A percentile compares a stretch with the other conserved stretches of the same genome.
Evolutionary conservation across 2,113 vertebrate species (phyloP).

Genomic region (Paralichthys olivaceus): DNA sequence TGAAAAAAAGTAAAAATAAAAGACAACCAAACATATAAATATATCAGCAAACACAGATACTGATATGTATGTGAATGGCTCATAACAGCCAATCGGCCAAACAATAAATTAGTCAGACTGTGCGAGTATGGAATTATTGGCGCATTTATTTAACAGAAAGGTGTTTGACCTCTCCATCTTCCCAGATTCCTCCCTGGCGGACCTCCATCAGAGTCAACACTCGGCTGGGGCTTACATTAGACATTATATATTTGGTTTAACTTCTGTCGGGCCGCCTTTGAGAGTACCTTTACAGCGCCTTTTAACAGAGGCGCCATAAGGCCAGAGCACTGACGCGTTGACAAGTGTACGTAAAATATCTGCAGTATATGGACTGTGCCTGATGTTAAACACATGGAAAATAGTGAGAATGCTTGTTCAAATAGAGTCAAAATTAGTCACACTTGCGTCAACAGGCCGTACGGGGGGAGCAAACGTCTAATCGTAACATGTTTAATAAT

Average conservation of each 20-base stretch:
- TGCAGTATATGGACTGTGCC: slow-evolving; percentile 25
- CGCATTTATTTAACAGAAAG: slow-evolving; percentile 30
- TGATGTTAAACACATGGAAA: slow-evolving; percentile 49
- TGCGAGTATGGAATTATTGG: slow-evolving; percentile 27
- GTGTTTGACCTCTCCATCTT: slow-evolving; percentile 21
- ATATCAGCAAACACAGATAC: no score
- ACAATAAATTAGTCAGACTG: no score
- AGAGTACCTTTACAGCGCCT: slow-evolving; percentile 41
- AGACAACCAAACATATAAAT: no score
- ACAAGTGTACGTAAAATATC: slow-evolving; percentile 13
- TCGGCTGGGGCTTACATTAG: slow-evolving; percentile 19
- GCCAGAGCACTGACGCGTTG: slow-evolving; percentile 16
- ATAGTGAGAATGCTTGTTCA: slow-evolving; percentile 39
- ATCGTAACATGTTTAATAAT: slow-evolving; percentile 45
- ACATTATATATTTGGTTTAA: slow-evolving; percentile 33
- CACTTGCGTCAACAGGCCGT: slow-evolving; percentile 36
- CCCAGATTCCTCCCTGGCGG: slow-evolving; percentile 23
- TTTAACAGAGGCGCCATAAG: slow-evolving; percentile 42
- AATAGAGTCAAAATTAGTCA: slow-evolving; percentile 34
- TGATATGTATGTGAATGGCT: no score
- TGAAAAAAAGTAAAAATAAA: no score
- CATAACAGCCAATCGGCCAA: no score
- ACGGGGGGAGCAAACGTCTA: slow-evolving; percentile 29
- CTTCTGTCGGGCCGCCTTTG: slow-evolving; percentile 23
- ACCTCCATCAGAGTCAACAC: slow-evolving; percentile 25